These are phyloP conservation scores for Pipra filicauda DNA, from an alignment of 2,113 vertebrate species.

Conservation along the genomic window DNA sequence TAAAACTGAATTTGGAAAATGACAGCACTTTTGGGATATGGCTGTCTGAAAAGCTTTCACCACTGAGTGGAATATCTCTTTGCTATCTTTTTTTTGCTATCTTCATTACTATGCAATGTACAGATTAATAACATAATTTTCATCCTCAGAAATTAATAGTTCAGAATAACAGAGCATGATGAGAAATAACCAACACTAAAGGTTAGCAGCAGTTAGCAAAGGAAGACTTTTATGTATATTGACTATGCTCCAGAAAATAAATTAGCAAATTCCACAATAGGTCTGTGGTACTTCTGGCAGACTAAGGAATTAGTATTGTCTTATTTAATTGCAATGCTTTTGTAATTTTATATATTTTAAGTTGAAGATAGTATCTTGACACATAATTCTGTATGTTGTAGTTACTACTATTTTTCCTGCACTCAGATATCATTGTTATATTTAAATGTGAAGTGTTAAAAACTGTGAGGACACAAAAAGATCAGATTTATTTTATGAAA, in stretches of 20 bases:
- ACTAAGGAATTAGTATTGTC: background rate
- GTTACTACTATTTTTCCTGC: background rate
- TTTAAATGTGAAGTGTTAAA: background rate
- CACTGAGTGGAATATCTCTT: background rate
- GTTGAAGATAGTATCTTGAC: background rate
- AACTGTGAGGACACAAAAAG: background rate
- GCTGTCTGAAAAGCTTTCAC: background rate
- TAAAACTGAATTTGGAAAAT: background rate
- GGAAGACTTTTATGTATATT: background rate
- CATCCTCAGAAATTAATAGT: background rate
- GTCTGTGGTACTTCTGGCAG: background rate
- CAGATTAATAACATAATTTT: background rate
- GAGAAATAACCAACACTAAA: background rate
- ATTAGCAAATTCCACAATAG: background rate
- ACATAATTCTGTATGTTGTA: background rate
- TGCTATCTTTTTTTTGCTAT: background rate
- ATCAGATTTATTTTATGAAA: conserved; percentile 56
- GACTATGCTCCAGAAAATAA: background rate
- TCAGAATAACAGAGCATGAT: background rate
- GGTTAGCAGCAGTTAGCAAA: background rate
- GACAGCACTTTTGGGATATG: background rate
- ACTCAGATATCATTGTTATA: background rate
- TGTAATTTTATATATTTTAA: background rate
- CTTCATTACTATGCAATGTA: background rate
- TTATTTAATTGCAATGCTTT: background rate